These are phyloP conservation scores for Caenorhabditis sp. DNA, from an alignment of 2,888 invertebrate genomes.

Conservation along the genomic window DNA sequence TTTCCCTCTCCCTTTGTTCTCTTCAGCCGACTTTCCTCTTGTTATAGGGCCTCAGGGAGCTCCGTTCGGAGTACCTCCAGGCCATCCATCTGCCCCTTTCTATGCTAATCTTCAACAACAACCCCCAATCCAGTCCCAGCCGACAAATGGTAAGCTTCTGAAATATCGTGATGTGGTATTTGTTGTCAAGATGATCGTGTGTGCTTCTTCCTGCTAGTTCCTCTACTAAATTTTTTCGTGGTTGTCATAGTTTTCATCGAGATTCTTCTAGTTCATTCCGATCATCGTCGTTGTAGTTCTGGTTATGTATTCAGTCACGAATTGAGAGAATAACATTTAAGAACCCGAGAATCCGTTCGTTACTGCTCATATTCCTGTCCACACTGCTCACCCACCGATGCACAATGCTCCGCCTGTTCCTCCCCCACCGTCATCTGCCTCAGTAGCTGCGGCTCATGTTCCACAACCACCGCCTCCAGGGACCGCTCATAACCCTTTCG, in stretches of 20 bases:
- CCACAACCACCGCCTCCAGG: constrained; percentile 40
- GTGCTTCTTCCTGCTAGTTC: constrained; percentile 10
- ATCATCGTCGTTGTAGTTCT: constrained; percentile 40
- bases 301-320: not conserved
- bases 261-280: constrained; percentile 5
- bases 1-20: constrained; percentile 4
- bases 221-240: not conserved
- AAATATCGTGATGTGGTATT: not conserved
- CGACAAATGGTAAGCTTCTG: constrained; percentile 44
- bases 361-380: constrained; percentile 22
- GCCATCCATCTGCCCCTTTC: constrained; percentile 34
- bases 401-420: constrained; percentile 65
- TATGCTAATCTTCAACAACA: constrained; percentile 42
- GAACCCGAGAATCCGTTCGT: constrained; percentile 70
- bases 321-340: constrained; percentile 29
- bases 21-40: not conserved
- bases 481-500: constrained; percentile 77
- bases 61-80: constrained; percentile 38
- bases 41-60: constrained; percentile 42
- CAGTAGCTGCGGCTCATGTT: constrained; percentile 49
- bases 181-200: constrained; percentile 9
- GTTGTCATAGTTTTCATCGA: constrained; percentile 13
- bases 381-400: constrained; percentile 23
- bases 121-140: constrained; percentile 29
- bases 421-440: constrained; percentile 59